Base-by-base conservation (phyloP, 2,113 vertebrate species). In the Phalacrocorax carbo region DNA sequence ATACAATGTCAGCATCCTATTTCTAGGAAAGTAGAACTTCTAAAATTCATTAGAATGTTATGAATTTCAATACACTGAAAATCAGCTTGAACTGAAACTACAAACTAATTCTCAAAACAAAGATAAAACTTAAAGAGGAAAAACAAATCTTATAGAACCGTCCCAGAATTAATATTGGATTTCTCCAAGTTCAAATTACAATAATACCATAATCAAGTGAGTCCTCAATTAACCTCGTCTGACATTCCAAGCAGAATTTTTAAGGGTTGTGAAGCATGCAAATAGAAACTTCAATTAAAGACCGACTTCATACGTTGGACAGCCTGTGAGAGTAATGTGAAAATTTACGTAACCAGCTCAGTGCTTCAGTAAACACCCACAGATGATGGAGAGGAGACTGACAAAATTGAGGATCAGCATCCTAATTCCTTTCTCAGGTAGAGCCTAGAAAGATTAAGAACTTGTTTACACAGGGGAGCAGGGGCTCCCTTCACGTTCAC, bases 141-240 rank as follows among this genome's bases (percentile, higher is more conserved):
- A 93, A 91, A 62, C 55, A 94, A 90, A 89, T 94, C 60, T 79
- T 68, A 30, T 10, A 75, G 79, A 78, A 93, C 73, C 87, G 48
- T 90, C 21, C 51, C 48, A 88, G 71, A 94, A 94, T 94, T 94
- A 90, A 75, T 95, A 88, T 26, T 66, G n/a, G 38, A 72, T 95
- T 90, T 92, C 52, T 88, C 93, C 40, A 86, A 88, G 72, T 82
- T 95, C 36, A 61, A 91, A 95, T 93, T 97, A 57, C 27, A 95
- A 89, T 90, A 95, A 90, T 93, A 77, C 27, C 42, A 80, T 89
- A 70, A 91, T 75, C 75, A 94, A 97, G 55, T 77, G 65, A 84
- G 58, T 51, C 89, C 86, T 95, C 68, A 98, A 92, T 98, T 97
- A 97, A 97, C 93, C 89, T 95, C 18, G 6, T 57, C 46, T 89